A percentile compares a stretch with the other conserved stretches of the same genome.
phyloP scores from a whole-genome alignment of 2,888 invertebrate species.

The Notocelia uddmanniana region DNA sequence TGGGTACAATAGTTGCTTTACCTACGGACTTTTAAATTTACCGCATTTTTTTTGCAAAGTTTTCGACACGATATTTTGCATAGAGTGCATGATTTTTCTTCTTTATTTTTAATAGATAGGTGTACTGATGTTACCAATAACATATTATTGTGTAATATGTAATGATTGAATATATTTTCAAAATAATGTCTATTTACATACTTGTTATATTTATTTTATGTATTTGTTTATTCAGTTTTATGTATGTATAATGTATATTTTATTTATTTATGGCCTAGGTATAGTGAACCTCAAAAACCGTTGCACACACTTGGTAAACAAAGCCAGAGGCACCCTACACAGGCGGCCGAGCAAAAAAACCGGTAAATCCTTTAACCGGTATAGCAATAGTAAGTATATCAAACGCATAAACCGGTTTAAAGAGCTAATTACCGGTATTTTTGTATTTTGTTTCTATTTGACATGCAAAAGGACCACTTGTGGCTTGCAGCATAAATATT shows the following conservation, averaged over 20 bases:
- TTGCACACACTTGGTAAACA: slow-evolving; percentile 32
- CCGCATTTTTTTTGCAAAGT: neutral
- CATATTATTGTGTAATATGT: neutral
- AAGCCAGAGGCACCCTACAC: slow-evolving; percentile 24
- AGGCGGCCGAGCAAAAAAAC: slow-evolving; percentile 33
- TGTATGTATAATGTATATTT: neutral
- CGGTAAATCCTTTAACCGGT: slow-evolving; percentile 26
- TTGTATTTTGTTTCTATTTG: neutral
- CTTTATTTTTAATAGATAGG: neutral
- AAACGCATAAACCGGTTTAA: no score
- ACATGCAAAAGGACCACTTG: no score
- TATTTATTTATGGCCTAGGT: slow-evolving; percentile 35
- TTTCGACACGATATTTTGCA: neutral
- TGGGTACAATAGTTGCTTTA: neutral
- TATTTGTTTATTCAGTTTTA: neutral
- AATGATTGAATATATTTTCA: neutral
- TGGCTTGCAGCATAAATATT: no score
- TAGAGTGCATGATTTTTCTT: slow-evolving; percentile 23
- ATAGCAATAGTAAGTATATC: slow-evolving; percentile 10
- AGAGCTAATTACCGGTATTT: neutral
- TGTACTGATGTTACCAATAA: slow-evolving; percentile 12
- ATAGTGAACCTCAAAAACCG: slow-evolving; percentile 31
- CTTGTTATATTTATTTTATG: neutral
- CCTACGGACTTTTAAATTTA: neutral
- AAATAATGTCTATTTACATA: neutral